These are phyloP conservation scores for Paramormyrops kingsleyae DNA, from an alignment of 2,113 vertebrate genomes.

Conservation along the genomic window DNA sequence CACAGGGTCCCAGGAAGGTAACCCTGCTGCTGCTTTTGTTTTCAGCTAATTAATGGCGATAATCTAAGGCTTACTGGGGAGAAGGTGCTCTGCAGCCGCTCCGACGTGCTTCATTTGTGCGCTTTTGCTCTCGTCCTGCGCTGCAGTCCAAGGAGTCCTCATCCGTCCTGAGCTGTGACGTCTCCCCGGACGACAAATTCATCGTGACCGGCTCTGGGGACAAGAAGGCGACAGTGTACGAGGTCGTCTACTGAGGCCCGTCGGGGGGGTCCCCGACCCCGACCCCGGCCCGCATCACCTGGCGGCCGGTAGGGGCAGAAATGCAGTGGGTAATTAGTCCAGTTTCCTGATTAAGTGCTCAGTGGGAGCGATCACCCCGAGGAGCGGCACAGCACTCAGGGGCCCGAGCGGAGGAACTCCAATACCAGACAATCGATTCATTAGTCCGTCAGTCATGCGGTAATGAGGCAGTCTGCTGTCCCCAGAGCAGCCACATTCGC, in stretches of 20 bases:
- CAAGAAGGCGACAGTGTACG: slow-evolving; percentile 82
- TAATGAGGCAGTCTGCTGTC: slow-evolving; percentile 46
- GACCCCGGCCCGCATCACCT: slow-evolving; percentile 21
- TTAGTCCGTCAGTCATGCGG: slow-evolving; percentile 56
- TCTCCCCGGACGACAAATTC: slow-evolving; percentile 74
- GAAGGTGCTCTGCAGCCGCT: neutral
- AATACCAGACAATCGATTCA: slow-evolving; percentile 68
- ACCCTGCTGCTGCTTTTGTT: neutral
- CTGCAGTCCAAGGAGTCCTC: slow-evolving; percentile 75
- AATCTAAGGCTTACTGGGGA: neutral
- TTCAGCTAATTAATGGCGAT: neutral
- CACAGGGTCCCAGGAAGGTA: neutral
- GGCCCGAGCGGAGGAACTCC: slow-evolving; percentile 54
- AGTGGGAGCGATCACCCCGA: slow-evolving; percentile 26
- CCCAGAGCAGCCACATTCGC: neutral
- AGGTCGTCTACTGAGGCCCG: slow-evolving; percentile 72
- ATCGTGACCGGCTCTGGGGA: slow-evolving; percentile 74
- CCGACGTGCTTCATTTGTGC: slow-evolving; percentile 9
- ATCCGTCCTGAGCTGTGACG: slow-evolving; percentile 73
- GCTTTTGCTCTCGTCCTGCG: neutral
- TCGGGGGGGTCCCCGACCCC: neutral
- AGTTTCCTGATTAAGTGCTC: slow-evolving; percentile 65
- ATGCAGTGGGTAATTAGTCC: slow-evolving; percentile 57
- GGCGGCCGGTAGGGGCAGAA: slow-evolving; percentile 34
- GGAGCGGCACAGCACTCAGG: slow-evolving; percentile 39